Conservation (phyloP, 1,140 invertebrate genomes). For the Chrysoperla carnea region DNA sequence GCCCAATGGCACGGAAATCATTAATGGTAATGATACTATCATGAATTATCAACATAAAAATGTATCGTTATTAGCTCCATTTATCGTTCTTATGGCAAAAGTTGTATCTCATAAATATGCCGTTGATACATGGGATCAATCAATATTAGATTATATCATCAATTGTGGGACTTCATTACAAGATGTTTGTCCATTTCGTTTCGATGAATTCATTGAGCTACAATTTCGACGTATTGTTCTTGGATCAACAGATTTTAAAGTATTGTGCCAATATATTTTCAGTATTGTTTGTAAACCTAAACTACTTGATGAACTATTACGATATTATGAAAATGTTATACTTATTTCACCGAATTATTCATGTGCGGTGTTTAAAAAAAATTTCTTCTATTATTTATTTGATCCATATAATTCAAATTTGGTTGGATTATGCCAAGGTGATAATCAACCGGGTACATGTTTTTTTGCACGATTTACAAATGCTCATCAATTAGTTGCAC, state of each 20-base stretch:
- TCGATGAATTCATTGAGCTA: constrained; percentile 21
- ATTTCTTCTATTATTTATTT: constrained; percentile 28
- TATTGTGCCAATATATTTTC: constrained; percentile 9
- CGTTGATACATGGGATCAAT: constrained; percentile 25
- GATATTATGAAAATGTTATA: constrained; percentile 25
- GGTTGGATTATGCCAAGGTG: constrained; percentile 25
- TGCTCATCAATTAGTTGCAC: constrained; percentile 22
- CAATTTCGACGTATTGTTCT: constrained; percentile 24
- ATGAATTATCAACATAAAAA: constrained; percentile 13
- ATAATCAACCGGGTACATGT: constrained; percentile 21
- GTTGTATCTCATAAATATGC: constrained; percentile 30
- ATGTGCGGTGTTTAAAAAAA: constrained; percentile 27
- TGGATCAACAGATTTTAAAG: constrained; percentile 9
- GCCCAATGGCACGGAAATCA: constrained; percentile 28
- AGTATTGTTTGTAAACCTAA: constrained; percentile 11
- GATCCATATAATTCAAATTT: constrained; percentile 27
- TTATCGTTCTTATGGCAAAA: constrained; percentile 30
- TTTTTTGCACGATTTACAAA: constrained; percentile 26
- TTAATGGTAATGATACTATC: constrained; percentile 23
- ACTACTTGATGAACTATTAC: constrained; percentile 16
- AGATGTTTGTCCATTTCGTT: constrained; percentile 20
- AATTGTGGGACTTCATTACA: constrained; percentile 27
- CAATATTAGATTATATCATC: constrained; percentile 27
- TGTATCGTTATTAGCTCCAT: constrained; percentile 23
- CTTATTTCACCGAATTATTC: constrained; percentile 28